Conservation (phyloP, 92 coral and sea anemone genomes). For the Parazoanthus atlanticus region DNA sequence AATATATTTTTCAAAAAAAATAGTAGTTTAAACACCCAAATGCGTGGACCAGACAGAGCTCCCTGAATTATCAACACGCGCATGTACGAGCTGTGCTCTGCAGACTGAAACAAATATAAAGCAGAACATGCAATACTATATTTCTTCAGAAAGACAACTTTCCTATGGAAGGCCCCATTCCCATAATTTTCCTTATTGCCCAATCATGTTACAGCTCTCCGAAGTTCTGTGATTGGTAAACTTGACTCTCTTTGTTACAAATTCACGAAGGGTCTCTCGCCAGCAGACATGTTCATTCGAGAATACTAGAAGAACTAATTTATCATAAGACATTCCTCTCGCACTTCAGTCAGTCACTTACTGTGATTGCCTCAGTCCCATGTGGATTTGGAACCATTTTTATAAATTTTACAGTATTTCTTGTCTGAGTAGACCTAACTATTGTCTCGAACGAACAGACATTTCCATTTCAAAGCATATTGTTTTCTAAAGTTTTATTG, state of each 20-base stretch:
- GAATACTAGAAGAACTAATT: not conserved
- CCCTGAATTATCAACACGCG: too few species aligned
- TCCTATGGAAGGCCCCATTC: not conserved
- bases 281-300: not conserved
- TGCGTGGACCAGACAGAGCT: too few species aligned
- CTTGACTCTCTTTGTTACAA: not conserved
- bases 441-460: not conserved
- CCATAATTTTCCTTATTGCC: not conserved
- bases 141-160: not conserved
- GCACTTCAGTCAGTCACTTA: not conserved
- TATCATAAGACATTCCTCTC: too few species aligned
- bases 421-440: too few species aligned
- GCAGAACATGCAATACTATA: too few species aligned
- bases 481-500: not conserved
- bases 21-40: too few species aligned
- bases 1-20: too few species aligned
- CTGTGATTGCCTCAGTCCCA: not conserved
- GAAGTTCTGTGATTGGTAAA: not conserved
- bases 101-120: too few species aligned
- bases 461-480: not conserved
- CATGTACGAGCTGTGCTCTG: too few species aligned
- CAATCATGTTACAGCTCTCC: not conserved
- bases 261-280: not conserved
- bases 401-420: not conserved
- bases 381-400: too few species aligned